These are phyloP conservation scores for Nothura maculosa DNA, from an alignment of 2,797 vertebrate genomes.

Conservation along the genomic window DNA sequence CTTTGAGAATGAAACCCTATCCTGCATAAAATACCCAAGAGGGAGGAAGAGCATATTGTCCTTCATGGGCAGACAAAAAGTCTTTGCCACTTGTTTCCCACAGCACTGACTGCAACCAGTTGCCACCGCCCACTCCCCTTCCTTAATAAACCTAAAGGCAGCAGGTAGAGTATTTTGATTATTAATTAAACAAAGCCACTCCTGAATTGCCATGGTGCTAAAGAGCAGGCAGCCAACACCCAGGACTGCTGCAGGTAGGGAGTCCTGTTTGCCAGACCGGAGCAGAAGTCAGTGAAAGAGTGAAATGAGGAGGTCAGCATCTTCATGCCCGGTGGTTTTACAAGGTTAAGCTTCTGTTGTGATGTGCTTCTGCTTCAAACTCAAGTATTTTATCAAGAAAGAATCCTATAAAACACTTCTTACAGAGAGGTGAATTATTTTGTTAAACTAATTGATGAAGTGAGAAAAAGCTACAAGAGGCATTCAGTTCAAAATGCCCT, in stretches of 20 bases:
- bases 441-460: neutral
- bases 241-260: neutral
- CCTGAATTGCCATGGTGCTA: conserved; percentile 50
- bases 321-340: neutral
- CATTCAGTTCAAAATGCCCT: neutral
- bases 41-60: neutral
- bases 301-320: neutral
- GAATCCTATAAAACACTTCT: neutral
- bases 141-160: conserved; percentile 6
- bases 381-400: neutral
- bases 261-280: neutral
- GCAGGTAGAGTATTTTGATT: neutral
- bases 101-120: neutral
- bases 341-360: neutral
- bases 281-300: neutral
- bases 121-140: neutral
- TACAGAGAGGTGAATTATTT: neutral
- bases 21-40: neutral
- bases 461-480: neutral
- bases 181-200: conserved; percentile 68
- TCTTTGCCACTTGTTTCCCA: neutral
- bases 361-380: neutral
- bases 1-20: neutral
- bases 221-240: conserved; percentile 44
- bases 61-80: neutral